Evolutionary conservation across 2,113 vertebrate genomes (phyloP).

Genomic region (Tetrax tetrax): DNA sequence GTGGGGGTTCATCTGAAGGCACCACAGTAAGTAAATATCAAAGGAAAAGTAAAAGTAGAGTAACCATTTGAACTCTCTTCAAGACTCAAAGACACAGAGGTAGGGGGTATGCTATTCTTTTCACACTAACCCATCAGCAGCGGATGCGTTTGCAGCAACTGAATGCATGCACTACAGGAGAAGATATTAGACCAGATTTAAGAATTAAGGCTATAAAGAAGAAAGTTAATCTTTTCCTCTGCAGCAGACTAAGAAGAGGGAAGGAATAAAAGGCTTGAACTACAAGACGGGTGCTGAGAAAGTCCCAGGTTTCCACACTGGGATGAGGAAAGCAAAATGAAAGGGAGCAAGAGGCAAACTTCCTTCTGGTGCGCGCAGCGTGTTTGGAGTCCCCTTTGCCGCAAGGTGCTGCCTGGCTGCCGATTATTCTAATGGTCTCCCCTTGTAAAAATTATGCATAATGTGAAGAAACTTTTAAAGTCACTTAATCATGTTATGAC

Average conservation of each 20-base stretch:
- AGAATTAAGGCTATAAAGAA: constrained; percentile 57
- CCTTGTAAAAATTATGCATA: constrained; percentile 69
- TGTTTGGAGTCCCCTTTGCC: constrained; percentile 14
- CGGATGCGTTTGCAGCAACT: constrained; percentile 53
- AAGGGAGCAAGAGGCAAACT: not conserved
- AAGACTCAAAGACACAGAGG: constrained; percentile 48
- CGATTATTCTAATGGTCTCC: constrained; percentile 45
- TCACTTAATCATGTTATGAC: constrained; percentile 72
- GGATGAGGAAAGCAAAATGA: not conserved
- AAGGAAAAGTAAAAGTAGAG: constrained; percentile 50
- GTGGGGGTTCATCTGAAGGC: not conserved
- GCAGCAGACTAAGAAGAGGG: not conserved
- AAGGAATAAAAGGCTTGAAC: not conserved
- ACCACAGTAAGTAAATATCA: constrained; percentile 26
- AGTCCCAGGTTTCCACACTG: not conserved
- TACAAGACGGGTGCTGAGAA: not conserved
- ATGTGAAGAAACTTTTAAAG: constrained; percentile 67
- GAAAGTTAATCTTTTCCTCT: constrained; percentile 58
- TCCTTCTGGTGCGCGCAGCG: not conserved
- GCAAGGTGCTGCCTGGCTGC: constrained; percentile 7
- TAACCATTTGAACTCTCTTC: constrained; percentile 65
- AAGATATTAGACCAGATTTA: constrained; percentile 59
- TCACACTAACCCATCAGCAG: constrained; percentile 56
- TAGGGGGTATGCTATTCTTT: constrained; percentile 55
- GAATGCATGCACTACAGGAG: constrained; percentile 57